Conservation (phyloP, 2,113 vertebrate species). For the Sinosuthora webbiana region DNA sequence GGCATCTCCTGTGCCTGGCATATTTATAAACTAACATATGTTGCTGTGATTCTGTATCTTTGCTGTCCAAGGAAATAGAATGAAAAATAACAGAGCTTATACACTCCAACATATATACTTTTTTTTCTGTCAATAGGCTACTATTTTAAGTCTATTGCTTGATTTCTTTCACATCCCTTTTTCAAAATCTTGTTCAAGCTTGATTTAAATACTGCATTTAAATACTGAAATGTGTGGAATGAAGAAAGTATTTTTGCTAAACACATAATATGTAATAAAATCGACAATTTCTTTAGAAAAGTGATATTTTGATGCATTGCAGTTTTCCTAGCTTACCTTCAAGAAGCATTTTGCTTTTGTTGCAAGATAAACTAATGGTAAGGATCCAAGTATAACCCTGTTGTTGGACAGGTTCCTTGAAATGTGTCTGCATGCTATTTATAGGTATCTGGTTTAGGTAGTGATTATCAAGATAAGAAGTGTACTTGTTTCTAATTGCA, state of each 20-base stretch:
- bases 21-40: slow-evolving; percentile 29
- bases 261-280: neutral
- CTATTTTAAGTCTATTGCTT: neutral
- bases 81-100: neutral
- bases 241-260: neutral
- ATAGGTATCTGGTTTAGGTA: neutral
- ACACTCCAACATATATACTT: neutral
- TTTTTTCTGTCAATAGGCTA: too few species aligned
- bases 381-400: neutral
- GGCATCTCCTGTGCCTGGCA: neutral
- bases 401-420: neutral
- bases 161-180: neutral
- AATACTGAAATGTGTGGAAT: neutral
- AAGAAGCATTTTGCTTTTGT: neutral
- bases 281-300: neutral
- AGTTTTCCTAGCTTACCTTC: neutral
- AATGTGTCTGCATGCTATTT: neutral
- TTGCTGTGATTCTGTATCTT: neutral
- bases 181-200: neutral
- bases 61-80: neutral
- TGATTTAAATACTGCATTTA: neutral
- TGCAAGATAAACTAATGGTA: neutral
- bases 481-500: neutral
- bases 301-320: neutral
- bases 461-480: neutral